Evolutionary conservation across 1,140 invertebrate genomes (phyloP), one percentile per base, ranked within the genome.

Genomic region (Diabrotica virgifera): DNA sequence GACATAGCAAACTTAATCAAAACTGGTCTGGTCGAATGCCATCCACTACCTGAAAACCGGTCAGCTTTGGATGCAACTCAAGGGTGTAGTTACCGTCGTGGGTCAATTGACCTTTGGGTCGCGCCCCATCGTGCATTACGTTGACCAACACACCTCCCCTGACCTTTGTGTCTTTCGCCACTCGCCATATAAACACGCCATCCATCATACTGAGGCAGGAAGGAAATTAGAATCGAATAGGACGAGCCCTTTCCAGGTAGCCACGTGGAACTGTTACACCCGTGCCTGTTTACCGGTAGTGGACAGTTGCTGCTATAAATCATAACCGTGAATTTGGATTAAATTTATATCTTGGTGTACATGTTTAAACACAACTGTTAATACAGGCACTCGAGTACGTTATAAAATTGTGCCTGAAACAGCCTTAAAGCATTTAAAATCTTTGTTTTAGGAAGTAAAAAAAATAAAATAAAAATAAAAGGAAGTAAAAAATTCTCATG

Each of bases 161-260:
- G 76, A 77, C 76, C 77, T 77, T 78, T 78, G 75, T 77, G 69
- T 68, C 62, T 61, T 62, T 65, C 59, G 76, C 76, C 77, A 78
- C 77, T 78, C 76, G 77, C 73, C 77, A 76, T 73, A 78, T 78
- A 78, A 78, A 78, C 77, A 78, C 74, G 68, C 77, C 76, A 78
- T 78, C 74, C 74, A 78, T 78, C 77, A 78, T 72, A 12, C 53
- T 7, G 54, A 46, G 52, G 61, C 56, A 53, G 54, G 57, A 59
- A 52, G 64, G 71, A 76, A 46, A 77, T 76, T 77, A 76, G 75
- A 76, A 77, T 76, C 70, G 72, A 76, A 77, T 77, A 68, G 67
- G 63, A 52, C 58, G n/a, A 24, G 50, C 51, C 60, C 52, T 59
- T 59, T 59, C 60, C 60, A 53, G 60, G 60, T 62, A 62, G 52